phyloP scores from a whole-genome alignment of 2,113 vertebrate species.

The Rhineura floridana region DNA sequence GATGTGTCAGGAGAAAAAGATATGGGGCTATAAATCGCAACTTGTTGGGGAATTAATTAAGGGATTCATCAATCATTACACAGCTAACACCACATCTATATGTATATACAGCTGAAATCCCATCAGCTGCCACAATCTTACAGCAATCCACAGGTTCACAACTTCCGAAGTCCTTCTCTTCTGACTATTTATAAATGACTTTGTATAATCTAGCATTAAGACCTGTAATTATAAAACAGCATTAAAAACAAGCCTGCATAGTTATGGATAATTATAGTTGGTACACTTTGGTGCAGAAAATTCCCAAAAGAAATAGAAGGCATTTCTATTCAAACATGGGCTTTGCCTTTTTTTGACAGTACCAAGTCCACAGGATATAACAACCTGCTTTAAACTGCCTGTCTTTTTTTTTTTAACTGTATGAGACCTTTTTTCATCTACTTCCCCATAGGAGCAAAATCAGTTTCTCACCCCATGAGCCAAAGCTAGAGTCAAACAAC shows the following conservation, averaged over 20 bases:
- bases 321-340: constrained; percentile 70
- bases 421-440: constrained; percentile 62
- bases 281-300: constrained; percentile 53
- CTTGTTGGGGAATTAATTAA: constrained; percentile 75
- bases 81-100: constrained; percentile 53
- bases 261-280: constrained; percentile 71
- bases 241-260: constrained; percentile 69
- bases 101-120: constrained; percentile 53
- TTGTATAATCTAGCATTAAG: constrained; percentile 69
- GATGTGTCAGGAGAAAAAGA: constrained; percentile 68
- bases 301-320: constrained; percentile 70
- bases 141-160: constrained; percentile 73
- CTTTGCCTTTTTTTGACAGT: constrained; percentile 76
- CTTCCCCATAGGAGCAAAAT: constrained; percentile 63
- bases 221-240: constrained; percentile 71
- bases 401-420: constrained; percentile 68
- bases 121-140: constrained; percentile 61
- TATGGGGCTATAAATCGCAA: constrained; percentile 70
- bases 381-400: constrained; percentile 76
- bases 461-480: constrained; percentile 71
- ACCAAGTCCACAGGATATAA: constrained; percentile 74
- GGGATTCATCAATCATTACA: constrained; percentile 73
- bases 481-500: constrained; percentile 70
- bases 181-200: constrained; percentile 75
- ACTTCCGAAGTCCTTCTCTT: constrained; percentile 68